Evolutionary conservation across 2,797 vertebrate species (phyloP).

Genomic region (Acipenser transmontanus): DNA sequence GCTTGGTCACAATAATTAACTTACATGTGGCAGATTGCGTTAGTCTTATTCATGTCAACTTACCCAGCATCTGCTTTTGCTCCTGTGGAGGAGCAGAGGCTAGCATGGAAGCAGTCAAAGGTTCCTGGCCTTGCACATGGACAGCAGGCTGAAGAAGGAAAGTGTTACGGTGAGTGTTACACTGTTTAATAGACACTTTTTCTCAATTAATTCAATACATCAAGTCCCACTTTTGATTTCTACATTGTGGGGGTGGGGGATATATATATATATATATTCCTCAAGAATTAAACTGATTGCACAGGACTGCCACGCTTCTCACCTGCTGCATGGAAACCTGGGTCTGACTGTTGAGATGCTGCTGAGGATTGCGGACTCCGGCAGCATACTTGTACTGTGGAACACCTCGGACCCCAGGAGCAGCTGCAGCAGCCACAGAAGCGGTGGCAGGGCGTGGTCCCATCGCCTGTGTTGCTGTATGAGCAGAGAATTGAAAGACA

Average conservation of each 20-base stretch:
- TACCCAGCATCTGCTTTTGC: conserved; percentile 98
- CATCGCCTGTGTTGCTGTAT: conserved; percentile 81
- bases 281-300: no score
- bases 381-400: conserved; percentile 92
- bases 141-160: conserved; percentile 78
- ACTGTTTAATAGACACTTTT: no score
- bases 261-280: no score
- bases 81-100: conserved; percentile 94
- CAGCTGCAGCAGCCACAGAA: conserved; percentile 71
- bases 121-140: conserved; percentile 97
- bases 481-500: background rate
- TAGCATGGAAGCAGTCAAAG: conserved; percentile 96
- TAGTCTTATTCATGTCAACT: conserved; percentile 29
- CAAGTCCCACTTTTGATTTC: no score
- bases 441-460: conserved; percentile 77
- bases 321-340: conserved; percentile 97
- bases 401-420: conserved; percentile 78
- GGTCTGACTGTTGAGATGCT: conserved; percentile 85
- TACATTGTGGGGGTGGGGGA: no score
- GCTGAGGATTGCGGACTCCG: conserved; percentile 89
- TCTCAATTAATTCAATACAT: no score
- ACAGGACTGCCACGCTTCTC: background rate
- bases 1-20: no score
- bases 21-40: no score
- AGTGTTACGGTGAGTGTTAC: background rate